phyloP scores from a whole-genome alignment of 37 sponge, comb jelly and placozoan species.

The Aplysina aerophoba region DNA sequence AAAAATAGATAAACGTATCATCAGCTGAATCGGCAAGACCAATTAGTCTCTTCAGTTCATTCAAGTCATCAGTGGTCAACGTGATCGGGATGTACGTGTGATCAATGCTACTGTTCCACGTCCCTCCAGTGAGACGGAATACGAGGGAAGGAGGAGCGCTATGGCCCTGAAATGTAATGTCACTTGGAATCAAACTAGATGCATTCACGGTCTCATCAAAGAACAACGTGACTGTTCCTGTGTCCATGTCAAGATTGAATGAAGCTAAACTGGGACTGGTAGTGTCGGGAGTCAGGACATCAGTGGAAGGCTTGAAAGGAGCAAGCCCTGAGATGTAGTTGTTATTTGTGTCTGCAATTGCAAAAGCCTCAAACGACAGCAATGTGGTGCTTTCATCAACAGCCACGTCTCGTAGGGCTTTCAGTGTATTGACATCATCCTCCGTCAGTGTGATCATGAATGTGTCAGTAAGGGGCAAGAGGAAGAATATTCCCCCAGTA shows the following conservation, averaged over 20 bases:
- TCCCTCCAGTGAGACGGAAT: constrained; percentile 61
- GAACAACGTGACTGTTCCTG: constrained; percentile 47
- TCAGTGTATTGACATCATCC: constrained; percentile 72
- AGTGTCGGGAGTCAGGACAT: constrained; percentile 45
- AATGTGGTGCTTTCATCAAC: constrained; percentile 27
- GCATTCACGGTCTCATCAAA: constrained; percentile 85
- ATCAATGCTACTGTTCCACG: constrained; percentile 32
- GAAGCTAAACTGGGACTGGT: constrained; percentile 47
- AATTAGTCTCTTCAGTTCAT: constrained; percentile 72
- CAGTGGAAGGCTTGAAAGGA: neutral
- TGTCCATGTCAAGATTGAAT: constrained; percentile 73
- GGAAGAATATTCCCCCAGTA: constrained; percentile 13
- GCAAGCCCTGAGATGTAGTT: constrained; percentile 34
- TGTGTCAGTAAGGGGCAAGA: neutral
- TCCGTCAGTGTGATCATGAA: constrained; percentile 52
- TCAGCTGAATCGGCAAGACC: constrained; percentile 63
- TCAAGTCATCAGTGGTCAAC: constrained; percentile 70
- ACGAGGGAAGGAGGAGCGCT: neutral
- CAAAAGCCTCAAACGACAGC: constrained; percentile 39
- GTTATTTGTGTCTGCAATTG: constrained; percentile 60
- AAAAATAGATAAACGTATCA: constrained; percentile 55
- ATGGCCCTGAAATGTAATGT: constrained; percentile 48
- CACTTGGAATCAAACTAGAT: constrained; percentile 62
- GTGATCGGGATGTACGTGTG: constrained; percentile 44
- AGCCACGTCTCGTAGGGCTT: constrained; percentile 63